phyloP scores from a whole-genome alignment of 1,140 invertebrate genomes.

The Calycopis cecrops region DNA sequence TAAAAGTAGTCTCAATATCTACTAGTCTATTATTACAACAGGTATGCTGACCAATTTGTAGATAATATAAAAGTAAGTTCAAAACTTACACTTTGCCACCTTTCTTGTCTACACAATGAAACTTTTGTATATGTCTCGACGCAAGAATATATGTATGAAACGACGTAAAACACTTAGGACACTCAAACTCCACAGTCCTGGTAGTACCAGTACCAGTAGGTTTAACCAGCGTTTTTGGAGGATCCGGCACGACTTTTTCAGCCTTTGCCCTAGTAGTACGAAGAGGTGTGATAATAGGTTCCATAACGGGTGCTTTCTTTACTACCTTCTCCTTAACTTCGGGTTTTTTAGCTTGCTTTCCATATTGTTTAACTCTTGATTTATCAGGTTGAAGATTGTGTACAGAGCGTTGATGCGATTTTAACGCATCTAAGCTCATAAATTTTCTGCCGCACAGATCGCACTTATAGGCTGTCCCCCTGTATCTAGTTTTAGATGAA shows the following conservation, averaged over 20 bases:
- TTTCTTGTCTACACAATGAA: slow-evolving; percentile 34
- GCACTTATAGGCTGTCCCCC: slow-evolving; percentile 35
- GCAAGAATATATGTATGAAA: slow-evolving; percentile 40
- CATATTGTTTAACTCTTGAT: slow-evolving; percentile 24
- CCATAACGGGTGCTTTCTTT: slow-evolving; percentile 8
- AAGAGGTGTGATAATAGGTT: not conserved
- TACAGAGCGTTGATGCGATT: slow-evolving; percentile 32
- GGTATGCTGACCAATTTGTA: too few relatives aligned
- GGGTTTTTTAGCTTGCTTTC: slow-evolving; percentile 13
- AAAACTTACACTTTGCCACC: slow-evolving; percentile 38
- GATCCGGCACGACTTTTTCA: too few relatives aligned
- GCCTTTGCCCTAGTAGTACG: not conserved
- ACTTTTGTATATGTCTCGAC: slow-evolving; percentile 47
- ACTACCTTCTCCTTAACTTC: slow-evolving; percentile 16
- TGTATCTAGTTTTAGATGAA: slow-evolving; percentile 30
- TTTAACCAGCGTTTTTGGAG: too few relatives aligned
- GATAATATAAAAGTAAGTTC: too few relatives aligned
- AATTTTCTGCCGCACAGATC: slow-evolving; percentile 40
- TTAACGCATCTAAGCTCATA: slow-evolving; percentile 31
- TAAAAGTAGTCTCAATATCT: too few relatives aligned
- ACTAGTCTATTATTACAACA: too few relatives aligned
- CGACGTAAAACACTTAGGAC: slow-evolving; percentile 36
- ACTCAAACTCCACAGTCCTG: slow-evolving; percentile 33
- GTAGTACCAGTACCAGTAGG: too few relatives aligned
- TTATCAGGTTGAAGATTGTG: slow-evolving; percentile 29